Conservation (phyloP, 2,797 vertebrate genomes). For the Scleropages formosus region DNA sequence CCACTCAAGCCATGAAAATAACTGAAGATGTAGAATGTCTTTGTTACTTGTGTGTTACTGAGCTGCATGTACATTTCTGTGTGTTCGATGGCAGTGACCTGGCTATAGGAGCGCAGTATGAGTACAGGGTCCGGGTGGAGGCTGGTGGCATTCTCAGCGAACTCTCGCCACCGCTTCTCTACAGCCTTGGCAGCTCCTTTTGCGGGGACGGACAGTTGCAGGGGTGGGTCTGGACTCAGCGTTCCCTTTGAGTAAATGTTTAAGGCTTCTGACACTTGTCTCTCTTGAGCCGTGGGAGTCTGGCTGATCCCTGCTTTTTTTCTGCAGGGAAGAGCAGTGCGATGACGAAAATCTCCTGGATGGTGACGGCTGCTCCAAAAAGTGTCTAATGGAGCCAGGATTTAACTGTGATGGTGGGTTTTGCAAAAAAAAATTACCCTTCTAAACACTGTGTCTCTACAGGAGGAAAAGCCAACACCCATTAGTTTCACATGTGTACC, state of each 20-base stretch:
- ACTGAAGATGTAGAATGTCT: too few relatives aligned
- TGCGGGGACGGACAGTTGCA: slow-evolving; percentile 85
- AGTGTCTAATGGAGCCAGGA: slow-evolving; percentile 76
- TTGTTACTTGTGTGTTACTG: too few relatives aligned
- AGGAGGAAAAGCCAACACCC: too few relatives aligned
- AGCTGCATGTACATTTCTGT: slow-evolving; percentile 24
- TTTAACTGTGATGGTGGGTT: slow-evolving; percentile 86
- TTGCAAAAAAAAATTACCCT: slow-evolving; percentile 26
- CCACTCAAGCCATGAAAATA: too few relatives aligned
- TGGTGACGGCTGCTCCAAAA: slow-evolving; percentile 89
- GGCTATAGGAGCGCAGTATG: slow-evolving; percentile 70
- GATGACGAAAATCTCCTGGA: slow-evolving; percentile 86
- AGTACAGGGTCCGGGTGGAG: slow-evolving; percentile 80
- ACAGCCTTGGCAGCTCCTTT: slow-evolving; percentile 76
- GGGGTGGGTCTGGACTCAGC: slow-evolving; percentile 62
- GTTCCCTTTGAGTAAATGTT: too few relatives aligned
- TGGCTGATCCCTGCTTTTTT: slow-evolving; percentile 22
- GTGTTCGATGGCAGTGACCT: slow-evolving; percentile 75
- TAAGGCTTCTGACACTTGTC: slow-evolving; percentile 5
- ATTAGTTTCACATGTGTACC: too few relatives aligned
- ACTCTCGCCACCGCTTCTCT: slow-evolving; percentile 75
- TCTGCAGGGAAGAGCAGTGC: slow-evolving; percentile 81
- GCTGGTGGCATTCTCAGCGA: slow-evolving; percentile 72
- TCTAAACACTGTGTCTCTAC: slow-evolving; percentile 38
- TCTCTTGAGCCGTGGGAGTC: not conserved